Evolutionary conservation across 1,140 invertebrate species (phyloP).

Genomic region (Cherax quadricarinatus): DNA sequence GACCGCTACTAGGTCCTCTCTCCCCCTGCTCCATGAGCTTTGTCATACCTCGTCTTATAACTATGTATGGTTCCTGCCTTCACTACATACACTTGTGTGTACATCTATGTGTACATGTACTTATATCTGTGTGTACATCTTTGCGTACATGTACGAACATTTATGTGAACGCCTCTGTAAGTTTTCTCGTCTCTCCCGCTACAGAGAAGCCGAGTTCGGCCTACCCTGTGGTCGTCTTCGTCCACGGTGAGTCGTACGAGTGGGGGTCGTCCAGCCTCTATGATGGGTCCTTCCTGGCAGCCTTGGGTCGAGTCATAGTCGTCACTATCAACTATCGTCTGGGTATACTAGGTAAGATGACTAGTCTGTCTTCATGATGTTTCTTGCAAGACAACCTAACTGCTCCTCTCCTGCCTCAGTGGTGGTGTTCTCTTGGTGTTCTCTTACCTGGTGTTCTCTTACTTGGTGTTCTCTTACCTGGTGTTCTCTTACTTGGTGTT

Average conservation of each 20-base stretch:
- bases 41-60: no score
- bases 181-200: neutral
- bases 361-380: neutral
- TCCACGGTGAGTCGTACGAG: conserved; percentile 31
- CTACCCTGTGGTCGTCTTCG: conserved; percentile 35
- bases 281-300: conserved; percentile 24
- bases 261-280: conserved; percentile 40
- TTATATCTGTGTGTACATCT: no score
- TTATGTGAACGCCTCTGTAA: neutral
- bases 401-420: no score
- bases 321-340: conserved; percentile 28
- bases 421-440: no score
- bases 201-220: neutral
- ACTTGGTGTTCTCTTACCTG: no score
- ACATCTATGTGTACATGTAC: neutral
- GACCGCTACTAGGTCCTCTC: no score
- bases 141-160: neutral
- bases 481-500: no score
- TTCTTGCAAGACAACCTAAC: no score
- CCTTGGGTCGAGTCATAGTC: conserved; percentile 31
- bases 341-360: no score
- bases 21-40: no score
- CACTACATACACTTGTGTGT: neutral
- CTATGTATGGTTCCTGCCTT: no score
- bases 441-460: no score